Base-by-base conservation (phyloP, 2,113 vertebrate species). In the Sardina pilchardus region DNA sequence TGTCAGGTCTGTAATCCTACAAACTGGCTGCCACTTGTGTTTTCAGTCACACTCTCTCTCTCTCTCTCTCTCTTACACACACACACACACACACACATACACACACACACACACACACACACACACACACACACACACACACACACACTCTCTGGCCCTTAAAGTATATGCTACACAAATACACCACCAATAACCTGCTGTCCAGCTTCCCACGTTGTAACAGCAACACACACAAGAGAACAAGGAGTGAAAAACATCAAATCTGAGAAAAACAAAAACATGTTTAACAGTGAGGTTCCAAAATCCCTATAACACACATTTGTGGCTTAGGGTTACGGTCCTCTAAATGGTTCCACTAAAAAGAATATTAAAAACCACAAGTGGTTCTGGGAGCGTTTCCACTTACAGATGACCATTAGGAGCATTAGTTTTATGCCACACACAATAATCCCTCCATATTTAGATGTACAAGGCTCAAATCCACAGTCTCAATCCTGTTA, bases 41-140 rank as follows among this genome's bases (percentile, higher is more conserved):
- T 43, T 24, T 39, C 81, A 45, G 17, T 43, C 44, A 53, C 81
- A 36, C 59, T 10, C 19, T 47, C n/a, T 36, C 75, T 44, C 44
- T 75, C 30, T 48, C 82, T 83, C 84, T 87, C 87, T 85, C 84
- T 82, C 85, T 4, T 59, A 45, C 44, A 84, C 59, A 45, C 85
- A 88, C 84, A 81, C 50, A 8, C 43, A 82, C 34, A 78, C 34
- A 36, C 34, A 36, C 71, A 78, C 30, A 75, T 30, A 53, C 56
- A 48, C 6, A 63, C 5, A 14, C 82, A 80, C 67, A 9, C 78
- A n/a, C 17, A 43, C 78, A 81, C 26, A 45, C 4, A 16, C 43
- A 24, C 6, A n/a, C 53, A 24, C 39, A 19, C 26, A 24, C n/a
- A 36, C 48, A 19, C 26, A 19, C 26, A 59, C 82, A 56, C 42